Evolutionary conservation across 2,888 invertebrate genomes (phyloP), one percentile per base, ranked within the genome.

Genomic region (Mesorhabditis spiculigera): DNA sequence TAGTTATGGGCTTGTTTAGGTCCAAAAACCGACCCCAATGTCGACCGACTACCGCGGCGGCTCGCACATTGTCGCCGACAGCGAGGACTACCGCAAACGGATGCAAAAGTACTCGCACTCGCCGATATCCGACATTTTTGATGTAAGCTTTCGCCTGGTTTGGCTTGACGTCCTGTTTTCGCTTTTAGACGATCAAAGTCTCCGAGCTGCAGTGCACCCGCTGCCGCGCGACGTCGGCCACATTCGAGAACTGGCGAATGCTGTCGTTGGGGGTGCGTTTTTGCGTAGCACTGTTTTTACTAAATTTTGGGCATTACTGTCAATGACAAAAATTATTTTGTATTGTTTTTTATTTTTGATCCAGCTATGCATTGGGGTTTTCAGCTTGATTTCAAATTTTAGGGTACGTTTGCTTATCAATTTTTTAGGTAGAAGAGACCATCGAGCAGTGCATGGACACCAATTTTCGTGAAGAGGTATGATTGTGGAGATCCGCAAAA

Each of bases 41-140:
- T 79, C 79, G 65, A 83, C 84, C 66, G 78, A 85, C 69, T 85
- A 83, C 70, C 71, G 72, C 42, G 83, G 82, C 5, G 80, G 78
- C 2, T 50, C 43, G 4, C 66, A 71, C 43, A 75, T 85, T 6
- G n/a, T 45, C 8, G 50, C 16, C 41, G 80, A 83, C 28, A 81
- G 79, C 0, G 63, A 16, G 5, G 78, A 83, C 63, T 85, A 76
- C 67, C 65, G 71, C 8, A 42, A 43, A 43, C 73, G 75, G 45
- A 73, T 74, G 13, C 66, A 65, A 10, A 63, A 71, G 44, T 84
- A 81, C 63, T 74, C 81, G 13, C 63, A 71, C 8, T 85, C 85
- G 3, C 80, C 80, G 6, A 74, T 85, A 44, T 78, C 78, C 62
- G 70, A 73, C 4, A 63, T 82, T n/a, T 78, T 85, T 65, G 75